Evolutionary conservation across 2,113 vertebrate genomes (phyloP), one percentile per base, ranked within the genome.

Genomic region (Labrus mixtus): DNA sequence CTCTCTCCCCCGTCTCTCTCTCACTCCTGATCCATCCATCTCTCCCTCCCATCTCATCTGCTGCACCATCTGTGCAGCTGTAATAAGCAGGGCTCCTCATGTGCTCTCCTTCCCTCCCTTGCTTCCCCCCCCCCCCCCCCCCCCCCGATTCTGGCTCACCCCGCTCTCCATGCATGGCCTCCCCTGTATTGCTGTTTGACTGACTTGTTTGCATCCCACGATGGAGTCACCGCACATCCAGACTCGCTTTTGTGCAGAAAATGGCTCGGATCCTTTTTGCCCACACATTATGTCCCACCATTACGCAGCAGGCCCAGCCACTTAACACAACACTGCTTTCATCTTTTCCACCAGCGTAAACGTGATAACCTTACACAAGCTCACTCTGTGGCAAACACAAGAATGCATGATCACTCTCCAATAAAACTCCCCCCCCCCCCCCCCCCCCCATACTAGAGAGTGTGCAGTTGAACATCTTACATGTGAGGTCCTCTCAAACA

Each of bases 31-130:
- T 86, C 78, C 65, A 72, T 83, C 73, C 81, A 74, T 85, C 81
- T 76, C 78, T 63, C 76, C 85, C 78, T 87, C 81, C 86, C 76
- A 57, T 81, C 84, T 93, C 92, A 86, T 92, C 89, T 90, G 89
- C 86, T 66, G 72, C 76, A 76, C 91, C 93, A 93, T 93, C 92
- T 93, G 93, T 90, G 87, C 87, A 89, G 88, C 84, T 88, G 87
- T 70, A 89, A 83, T 84, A 84, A 89, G 81, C 80, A 73, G 45
- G 70, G 60, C 76, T 77, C 65, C 50, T 79, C 55, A 0, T 84
- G 87, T 73, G 81, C 66, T 72, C 81, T 60, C 59, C 73, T 65
- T 77, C 77, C 69, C 65, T 72, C 55, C 53, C 61, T 54, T 37
- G 60, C 78, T 61, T 76, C 67, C 67, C 63, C 74, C 51, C 51